Base-by-base conservation (phyloP, 2,888 invertebrate species). In the Lissocephala sabroskyi region DNA sequence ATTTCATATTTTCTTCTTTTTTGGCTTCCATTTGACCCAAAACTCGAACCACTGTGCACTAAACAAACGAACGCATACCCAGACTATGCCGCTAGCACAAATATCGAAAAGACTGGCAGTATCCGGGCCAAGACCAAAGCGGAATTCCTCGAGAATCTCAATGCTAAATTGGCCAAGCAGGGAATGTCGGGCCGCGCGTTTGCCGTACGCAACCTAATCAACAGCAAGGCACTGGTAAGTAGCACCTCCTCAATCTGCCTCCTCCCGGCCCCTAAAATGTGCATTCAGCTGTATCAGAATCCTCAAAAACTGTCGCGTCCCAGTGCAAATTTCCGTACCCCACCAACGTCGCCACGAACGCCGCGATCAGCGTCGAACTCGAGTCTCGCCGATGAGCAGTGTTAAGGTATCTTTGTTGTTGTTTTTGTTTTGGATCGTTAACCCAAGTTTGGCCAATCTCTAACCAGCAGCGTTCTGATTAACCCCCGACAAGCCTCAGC, bases 81-180 rank as follows among this genome's bases (percentile, higher is more conserved):
- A 82, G 83, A 81, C 64, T 84, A 82, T 65, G 77, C 80, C 67
- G 57, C 78, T 23, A 80, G 86, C 85, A 78, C 85, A 85, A 74
- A 84, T 79, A 77, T 82, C 64, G 84, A 83, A 61, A 79, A 78
- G 81, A 63, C 84, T 75, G 65, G 86, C 84, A 80, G 83, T 83
- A 78, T 81, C 57, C 79, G 83, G 59, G 71, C 83, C 47, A 84
- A 86, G 59, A 81, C 84, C 50, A 87, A 85, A 75, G 90, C 85
- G 85, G 87, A 89, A 80, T 94, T 94, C 83, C 85, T 94, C 43
- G 92, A 93, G 85, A 92, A 92, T 77, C 84, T 94, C 56, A 94
- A 94, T 68, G 92, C 92, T 10, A 94, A 93, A 73, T 85, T 95
- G 71, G 88, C 90, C 41, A 88, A 89, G 65, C 89, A 89, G 80